Evolutionary conservation across 2,888 invertebrate genomes (phyloP), one percentile per base, ranked within the genome.

Genomic region (Agrochola circellaris): DNA sequence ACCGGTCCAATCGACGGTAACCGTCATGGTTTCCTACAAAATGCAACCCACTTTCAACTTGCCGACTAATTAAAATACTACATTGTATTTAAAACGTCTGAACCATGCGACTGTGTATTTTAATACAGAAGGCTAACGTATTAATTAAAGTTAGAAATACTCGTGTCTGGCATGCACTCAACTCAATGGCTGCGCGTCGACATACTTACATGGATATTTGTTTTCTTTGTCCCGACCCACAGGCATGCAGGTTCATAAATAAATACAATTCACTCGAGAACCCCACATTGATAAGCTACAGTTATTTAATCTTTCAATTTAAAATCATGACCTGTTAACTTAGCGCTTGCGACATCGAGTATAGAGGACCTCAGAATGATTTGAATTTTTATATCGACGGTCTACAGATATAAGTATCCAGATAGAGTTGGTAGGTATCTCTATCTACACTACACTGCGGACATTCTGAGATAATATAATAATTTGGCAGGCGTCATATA

Each of bases 11-110:
- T 87, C 56, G 67, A 79, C 76, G 34, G 65, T 61, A 75, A 75
- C 69, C 78, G 82, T 81, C 79, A 87, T 82, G 80, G 80, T 83
- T 87, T 81, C 83, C 79, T 87, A 89, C 84, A 88, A 90, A 86
- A 89, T 86, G 87, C 84, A 83, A 83, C 81, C 69, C 78, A 88
- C 92, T 94, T 94, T 92, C 88, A 93, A 89, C 82, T 90, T 79
- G 85, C 94, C 93, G 93, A 89, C 91, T 91, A 91, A 95, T 95
- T 94, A 93, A 92, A 92, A 90, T 88, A 79, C 89, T 92, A 95
- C 95, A 94, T 90, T 94, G 95, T 95, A 93, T 87, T 82, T 86
- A 89, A 90, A 87, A 82, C 86, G 86, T 86, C 87, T 88, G 81
- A 82, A 86, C 88, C 89, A 90, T 87, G 91, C 89, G 84, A 91